A percentile compares a stretch with the other conserved stretches of the same genome.
Conservation (phyloP, 2,888 invertebrate species). For the Amiota communis region DNA sequence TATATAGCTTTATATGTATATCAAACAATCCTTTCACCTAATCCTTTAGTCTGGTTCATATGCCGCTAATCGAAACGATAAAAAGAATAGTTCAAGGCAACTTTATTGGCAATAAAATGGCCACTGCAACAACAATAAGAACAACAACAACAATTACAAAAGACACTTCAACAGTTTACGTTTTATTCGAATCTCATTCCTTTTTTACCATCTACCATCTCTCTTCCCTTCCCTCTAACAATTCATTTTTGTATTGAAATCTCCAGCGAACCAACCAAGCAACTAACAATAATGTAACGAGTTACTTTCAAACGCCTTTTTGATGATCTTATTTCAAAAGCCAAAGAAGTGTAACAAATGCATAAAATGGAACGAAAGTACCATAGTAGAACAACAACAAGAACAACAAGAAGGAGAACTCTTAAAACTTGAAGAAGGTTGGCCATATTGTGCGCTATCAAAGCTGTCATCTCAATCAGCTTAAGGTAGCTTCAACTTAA, state of each 20-base stretch:
- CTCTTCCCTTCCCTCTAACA: too few species aligned
- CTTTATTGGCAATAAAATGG: background rate
- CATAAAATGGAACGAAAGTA: constrained; percentile 25
- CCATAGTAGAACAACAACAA: too few species aligned
- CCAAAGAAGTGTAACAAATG: constrained; percentile 15
- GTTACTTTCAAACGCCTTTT: constrained; percentile 24
- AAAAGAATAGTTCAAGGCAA: constrained; percentile 14
- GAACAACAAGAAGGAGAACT: background rate
- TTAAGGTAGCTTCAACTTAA: constrained; percentile 6
- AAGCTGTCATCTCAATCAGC: constrained; percentile 20
- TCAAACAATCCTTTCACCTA: constrained; percentile 20
- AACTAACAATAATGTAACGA: constrained; percentile 8
- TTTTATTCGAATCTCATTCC: background rate
- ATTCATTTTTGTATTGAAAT: too few species aligned
- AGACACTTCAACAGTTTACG: background rate
- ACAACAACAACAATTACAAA: constrained; percentile 2
- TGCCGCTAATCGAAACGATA: too few species aligned
- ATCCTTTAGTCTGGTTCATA: background rate
- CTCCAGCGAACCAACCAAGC: too few species aligned
- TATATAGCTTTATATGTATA: background rate
- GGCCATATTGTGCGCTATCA: constrained; percentile 8
- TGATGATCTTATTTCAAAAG: constrained; percentile 15
- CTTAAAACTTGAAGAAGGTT: background rate
- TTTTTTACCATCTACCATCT: background rate
- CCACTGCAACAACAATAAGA: constrained; percentile 4